Percentiles rank a stretch among this genome's conserved stretches.
Evolutionary conservation across 2,113 vertebrate species (phyloP).

Genomic region (Sorex araneus): DNA sequence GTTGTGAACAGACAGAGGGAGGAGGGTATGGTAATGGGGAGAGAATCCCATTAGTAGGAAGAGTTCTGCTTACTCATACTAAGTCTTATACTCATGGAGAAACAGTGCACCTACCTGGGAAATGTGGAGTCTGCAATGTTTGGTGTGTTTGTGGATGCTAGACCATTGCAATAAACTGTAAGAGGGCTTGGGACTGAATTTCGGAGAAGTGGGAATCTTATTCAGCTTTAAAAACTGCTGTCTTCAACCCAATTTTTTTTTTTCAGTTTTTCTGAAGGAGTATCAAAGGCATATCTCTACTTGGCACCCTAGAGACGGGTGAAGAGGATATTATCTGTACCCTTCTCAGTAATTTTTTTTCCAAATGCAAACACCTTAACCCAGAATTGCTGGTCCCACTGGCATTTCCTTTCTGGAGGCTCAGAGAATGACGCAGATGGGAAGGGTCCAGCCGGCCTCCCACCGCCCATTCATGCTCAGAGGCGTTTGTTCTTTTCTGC

Average conservation of each 20-base stretch:
- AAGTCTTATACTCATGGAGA: neutral
- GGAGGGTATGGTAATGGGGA: neutral
- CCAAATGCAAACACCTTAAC: constrained; percentile 21
- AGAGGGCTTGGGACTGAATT: neutral
- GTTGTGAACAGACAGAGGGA: neutral
- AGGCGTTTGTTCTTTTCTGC: neutral
- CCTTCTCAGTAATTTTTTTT: constrained; percentile 52
- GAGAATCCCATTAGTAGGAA: neutral
- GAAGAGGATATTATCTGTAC: neutral
- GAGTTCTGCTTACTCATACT: neutral
- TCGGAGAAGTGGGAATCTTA: neutral
- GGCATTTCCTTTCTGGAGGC: neutral
- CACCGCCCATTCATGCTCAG: neutral
- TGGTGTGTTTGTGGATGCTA: neutral
- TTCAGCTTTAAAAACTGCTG: neutral
- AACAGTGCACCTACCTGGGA: too few species aligned
- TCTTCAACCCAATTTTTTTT: constrained; percentile 1
- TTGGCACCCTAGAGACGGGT: neutral
- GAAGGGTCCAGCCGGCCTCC: neutral
- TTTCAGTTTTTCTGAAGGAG: neutral
- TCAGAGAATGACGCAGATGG: neutral
- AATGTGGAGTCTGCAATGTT: neutral
- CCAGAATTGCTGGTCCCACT: neutral
- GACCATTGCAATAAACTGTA: neutral
- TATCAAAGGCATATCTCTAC: neutral